Percentiles rank a stretch among this genome's conserved stretches.
phyloP scores from a whole-genome alignment of 23 tunicate species.

The Botrylloides violaceus region DNA sequence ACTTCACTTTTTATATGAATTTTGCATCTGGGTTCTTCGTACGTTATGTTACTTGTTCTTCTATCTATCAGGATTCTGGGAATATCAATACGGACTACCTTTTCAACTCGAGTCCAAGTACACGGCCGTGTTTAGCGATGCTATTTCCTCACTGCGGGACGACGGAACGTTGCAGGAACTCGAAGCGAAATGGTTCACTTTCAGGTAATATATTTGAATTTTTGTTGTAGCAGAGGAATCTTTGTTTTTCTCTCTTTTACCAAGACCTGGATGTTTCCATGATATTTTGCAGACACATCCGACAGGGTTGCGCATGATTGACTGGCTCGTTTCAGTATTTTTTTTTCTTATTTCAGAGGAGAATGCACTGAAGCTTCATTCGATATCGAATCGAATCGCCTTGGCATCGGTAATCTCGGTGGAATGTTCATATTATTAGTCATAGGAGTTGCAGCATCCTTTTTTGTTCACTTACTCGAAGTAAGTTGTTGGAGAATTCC shows the following conservation, averaged over 20 bases:
- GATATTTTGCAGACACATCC: no score
- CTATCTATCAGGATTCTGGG: constrained; percentile 43
- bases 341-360: constrained; percentile 16
- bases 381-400: constrained; percentile 52
- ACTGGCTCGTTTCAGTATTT: background rate
- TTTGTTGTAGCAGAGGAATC: no score
- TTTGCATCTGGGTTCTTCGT: background rate
- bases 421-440: constrained; percentile 51
- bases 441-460: constrained; percentile 28
- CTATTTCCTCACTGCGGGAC: constrained; percentile 42
- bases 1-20: no score
- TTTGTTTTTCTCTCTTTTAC: no score
- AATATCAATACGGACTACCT: constrained; percentile 51
- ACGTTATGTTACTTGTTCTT: background rate
- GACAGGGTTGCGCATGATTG: background rate
- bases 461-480: constrained; percentile 38
- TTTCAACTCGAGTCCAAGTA: constrained; percentile 39
- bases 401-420: constrained; percentile 52
- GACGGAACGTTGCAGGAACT: constrained; percentile 57
- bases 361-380: constrained; percentile 54
- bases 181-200: constrained; percentile 50
- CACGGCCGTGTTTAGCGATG: constrained; percentile 52
- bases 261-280: no score
- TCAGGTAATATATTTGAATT: constrained; percentile 41
- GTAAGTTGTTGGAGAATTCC: no score